phyloP scores from a whole-genome alignment of 2,797 vertebrate species.

The Chrysocyon brachyurus region DNA sequence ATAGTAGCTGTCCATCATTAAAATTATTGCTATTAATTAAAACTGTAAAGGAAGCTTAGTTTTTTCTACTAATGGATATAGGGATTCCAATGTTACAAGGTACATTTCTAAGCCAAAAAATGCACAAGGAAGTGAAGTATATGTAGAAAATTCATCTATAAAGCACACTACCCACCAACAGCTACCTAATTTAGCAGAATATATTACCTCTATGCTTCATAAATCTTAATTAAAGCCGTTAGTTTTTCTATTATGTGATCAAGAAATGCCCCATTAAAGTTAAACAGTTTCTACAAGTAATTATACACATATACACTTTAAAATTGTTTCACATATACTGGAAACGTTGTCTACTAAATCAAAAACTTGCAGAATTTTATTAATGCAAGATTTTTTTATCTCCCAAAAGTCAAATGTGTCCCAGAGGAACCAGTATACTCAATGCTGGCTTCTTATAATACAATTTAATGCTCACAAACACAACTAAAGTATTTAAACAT shows the following conservation, averaged over 20 bases:
- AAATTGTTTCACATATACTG: conserved; percentile 89
- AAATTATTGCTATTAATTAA: conserved; percentile 69
- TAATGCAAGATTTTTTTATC: conserved; percentile 88
- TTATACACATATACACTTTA: conserved; percentile 88
- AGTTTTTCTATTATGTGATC: conserved; percentile 91
- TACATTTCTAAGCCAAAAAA: conserved; percentile 73
- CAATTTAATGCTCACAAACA: conserved; percentile 93
- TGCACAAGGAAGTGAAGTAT: conserved; percentile 60
- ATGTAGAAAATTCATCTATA: conserved; percentile 86
- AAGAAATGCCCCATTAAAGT: conserved; percentile 94
- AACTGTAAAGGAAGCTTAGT: conserved; percentile 48
- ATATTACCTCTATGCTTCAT: conserved; percentile 92
- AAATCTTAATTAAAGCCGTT: conserved; percentile 93
- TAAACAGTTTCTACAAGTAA: conserved; percentile 94
- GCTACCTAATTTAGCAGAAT: conserved; percentile 93
- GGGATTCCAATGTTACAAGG: neutral
- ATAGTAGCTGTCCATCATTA: conserved; percentile 8
- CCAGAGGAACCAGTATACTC: conserved; percentile 91
- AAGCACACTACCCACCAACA: conserved; percentile 88
- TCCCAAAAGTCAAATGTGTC: conserved; percentile 91
- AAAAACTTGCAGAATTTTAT: conserved; percentile 90
- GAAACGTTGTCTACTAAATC: conserved; percentile 91
- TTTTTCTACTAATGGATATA: conserved; percentile 19
- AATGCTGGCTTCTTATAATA: conserved; percentile 94
- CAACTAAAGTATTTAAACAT: conserved; percentile 96